A percentile compares a stretch with the other conserved stretches of the same genome.
Conservation (phyloP, 2,888 invertebrate species). For the Gerris lacustris region DNA sequence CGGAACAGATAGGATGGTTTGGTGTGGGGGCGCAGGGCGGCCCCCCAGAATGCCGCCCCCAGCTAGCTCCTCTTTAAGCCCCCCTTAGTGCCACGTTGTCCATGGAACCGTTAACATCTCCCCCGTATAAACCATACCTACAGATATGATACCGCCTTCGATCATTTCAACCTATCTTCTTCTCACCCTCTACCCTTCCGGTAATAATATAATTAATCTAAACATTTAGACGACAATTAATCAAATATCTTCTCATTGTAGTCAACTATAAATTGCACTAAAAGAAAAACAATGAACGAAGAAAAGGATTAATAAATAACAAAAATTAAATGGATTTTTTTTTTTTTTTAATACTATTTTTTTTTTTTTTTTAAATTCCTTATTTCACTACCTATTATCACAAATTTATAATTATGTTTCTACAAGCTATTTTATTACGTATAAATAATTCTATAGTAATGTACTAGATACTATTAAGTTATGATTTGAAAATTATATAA, state of each 20-base stretch:
- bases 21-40: background rate
- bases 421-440: too few relatives aligned
- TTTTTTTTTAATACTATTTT: background rate
- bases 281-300: too few relatives aligned
- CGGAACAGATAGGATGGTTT: too few relatives aligned
- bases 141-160: background rate
- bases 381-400: background rate
- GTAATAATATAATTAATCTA: background rate
- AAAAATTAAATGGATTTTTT: background rate
- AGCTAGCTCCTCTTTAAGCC: background rate
- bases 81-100: background rate
- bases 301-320: background rate
- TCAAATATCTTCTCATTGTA: background rate
- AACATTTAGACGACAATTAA: background rate
- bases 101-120: conserved; percentile 1
- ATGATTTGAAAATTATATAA: too few relatives aligned
- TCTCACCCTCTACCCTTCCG: background rate
- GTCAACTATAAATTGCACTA: too few relatives aligned
- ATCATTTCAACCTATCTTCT: background rate
- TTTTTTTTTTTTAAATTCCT: background rate
- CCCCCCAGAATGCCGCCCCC: background rate
- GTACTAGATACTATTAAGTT: too few relatives aligned
- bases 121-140: background rate
- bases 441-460: too few relatives aligned
- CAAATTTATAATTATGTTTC: background rate